Evolutionary conservation across 2,797 vertebrate species (phyloP).

Genomic region (Sphenodon punctatus): DNA sequence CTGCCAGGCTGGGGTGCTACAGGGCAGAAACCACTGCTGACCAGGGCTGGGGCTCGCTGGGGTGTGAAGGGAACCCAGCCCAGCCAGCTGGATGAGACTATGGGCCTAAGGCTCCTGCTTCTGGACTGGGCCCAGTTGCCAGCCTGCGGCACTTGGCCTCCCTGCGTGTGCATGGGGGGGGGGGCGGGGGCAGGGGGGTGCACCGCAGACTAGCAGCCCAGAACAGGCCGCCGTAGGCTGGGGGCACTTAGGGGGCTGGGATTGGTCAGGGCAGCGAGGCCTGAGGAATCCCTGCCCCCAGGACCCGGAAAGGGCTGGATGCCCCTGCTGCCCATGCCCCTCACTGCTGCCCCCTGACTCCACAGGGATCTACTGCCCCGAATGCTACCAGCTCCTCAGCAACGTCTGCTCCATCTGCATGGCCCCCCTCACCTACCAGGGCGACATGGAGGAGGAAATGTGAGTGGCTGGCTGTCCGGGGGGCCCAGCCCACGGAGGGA

Average conservation of each 20-base stretch:
- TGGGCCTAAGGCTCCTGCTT: too few relatives aligned
- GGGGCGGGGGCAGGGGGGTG: too few relatives aligned
- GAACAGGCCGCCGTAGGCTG: too few relatives aligned
- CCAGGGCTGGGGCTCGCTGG: neutral
- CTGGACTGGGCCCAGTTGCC: too few relatives aligned
- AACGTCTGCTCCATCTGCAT: conserved; percentile 76
- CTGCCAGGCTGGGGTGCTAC: too few relatives aligned
- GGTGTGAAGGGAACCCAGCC: too few relatives aligned
- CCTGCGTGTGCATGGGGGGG: neutral
- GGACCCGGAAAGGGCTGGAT: accelerated
- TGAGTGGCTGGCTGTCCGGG: conserved; percentile 73
- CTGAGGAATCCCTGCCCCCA: accelerated
- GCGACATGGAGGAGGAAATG: conserved; percentile 80
- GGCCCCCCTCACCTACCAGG: conserved; percentile 68
- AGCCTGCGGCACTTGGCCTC: too few relatives aligned
- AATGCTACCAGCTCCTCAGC: conserved; percentile 74
- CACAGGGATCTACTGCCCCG: conserved; percentile 78
- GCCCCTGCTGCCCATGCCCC: neutral
- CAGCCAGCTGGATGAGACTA: too few relatives aligned
- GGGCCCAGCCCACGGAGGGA: too few relatives aligned
- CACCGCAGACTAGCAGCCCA: too few relatives aligned
- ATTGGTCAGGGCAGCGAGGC: too few relatives aligned
- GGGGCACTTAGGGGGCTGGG: too few relatives aligned
- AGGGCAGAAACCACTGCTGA: neutral
- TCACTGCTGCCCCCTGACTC: accelerated